Evolutionary conservation across 2,113 vertebrate species (phyloP).

Genomic region (Salvelinus alpinus): DNA sequence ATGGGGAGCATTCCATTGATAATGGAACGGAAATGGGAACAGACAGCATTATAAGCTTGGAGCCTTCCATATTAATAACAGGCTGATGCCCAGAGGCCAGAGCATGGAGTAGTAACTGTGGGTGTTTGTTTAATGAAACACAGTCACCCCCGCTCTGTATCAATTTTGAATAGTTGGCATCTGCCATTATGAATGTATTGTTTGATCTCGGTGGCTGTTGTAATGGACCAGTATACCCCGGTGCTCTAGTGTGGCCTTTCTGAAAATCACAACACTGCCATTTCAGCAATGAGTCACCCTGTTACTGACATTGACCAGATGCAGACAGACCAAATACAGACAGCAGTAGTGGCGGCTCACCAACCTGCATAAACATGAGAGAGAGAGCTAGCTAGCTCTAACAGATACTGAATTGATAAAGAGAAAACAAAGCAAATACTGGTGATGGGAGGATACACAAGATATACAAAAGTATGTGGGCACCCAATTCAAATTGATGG

Average conservation of each 20-base stretch:
- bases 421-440: conserved; percentile 19
- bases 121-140: not conserved
- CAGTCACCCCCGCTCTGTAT: not conserved
- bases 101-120: too few relatives aligned
- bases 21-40: too few relatives aligned
- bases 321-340: conserved; percentile 18
- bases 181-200: conserved; percentile 16
- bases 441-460: conserved; percentile 30
- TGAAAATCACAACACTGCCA: conserved; percentile 23
- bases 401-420: conserved; percentile 27
- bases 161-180: not conserved
- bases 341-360: not conserved
- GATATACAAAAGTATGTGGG: too few relatives aligned
- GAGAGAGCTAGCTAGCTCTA: not conserved
- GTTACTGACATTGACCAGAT: conserved; percentile 12
- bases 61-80: too few relatives aligned
- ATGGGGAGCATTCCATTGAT: too few relatives aligned
- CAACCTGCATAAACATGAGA: conserved; percentile 48
- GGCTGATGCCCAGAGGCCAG: too few relatives aligned
- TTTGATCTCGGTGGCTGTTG: conserved; percentile 18
- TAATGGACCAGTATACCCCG: not conserved
- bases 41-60: too few relatives aligned
- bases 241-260: not conserved
- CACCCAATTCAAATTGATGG: too few relatives aligned
- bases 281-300: conserved; percentile 34